phyloP scores from a whole-genome alignment of 2,888 invertebrate genomes.

The Andrena chrysosceles region DNA sequence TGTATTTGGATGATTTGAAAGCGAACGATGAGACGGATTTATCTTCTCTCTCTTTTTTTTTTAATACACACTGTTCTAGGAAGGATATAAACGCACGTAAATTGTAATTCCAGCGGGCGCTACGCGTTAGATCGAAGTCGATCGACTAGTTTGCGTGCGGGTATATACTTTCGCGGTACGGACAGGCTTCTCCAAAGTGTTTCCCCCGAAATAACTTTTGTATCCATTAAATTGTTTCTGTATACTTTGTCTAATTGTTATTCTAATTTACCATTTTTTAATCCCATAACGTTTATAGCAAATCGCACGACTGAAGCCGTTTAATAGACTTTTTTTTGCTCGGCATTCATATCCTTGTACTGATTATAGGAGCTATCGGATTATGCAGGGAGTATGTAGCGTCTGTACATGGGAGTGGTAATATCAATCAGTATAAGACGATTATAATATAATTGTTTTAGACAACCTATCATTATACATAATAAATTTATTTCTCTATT shows the following conservation, averaged over 20 bases:
- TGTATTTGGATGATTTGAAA: constrained; percentile 41
- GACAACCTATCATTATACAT: constrained; percentile 44
- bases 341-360: constrained; percentile 37
- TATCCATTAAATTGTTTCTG: constrained; percentile 53
- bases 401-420: constrained; percentile 52
- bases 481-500: constrained; percentile 55
- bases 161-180: constrained; percentile 23
- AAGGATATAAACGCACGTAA: constrained; percentile 11
- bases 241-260: constrained; percentile 26
- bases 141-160: constrained; percentile 17
- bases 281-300: constrained; percentile 35
- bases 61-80: constrained; percentile 33
- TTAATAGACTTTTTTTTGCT: constrained; percentile 29
- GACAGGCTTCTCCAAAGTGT: constrained; percentile 1
- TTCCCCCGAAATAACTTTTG: constrained; percentile 32
- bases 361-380: constrained; percentile 41
- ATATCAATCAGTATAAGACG: constrained; percentile 42
- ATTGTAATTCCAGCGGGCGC: constrained; percentile 23
- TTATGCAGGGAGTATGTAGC: constrained; percentile 45
- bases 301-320: background rate
- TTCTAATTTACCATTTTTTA: constrained; percentile 13
- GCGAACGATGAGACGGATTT: constrained; percentile 34
- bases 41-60: constrained; percentile 35
- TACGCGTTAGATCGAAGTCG: constrained; percentile 11
- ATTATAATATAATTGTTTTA: constrained; percentile 56